Conservation (phyloP, 2,888 invertebrate genomes). For the Perdita meconis region DNA sequence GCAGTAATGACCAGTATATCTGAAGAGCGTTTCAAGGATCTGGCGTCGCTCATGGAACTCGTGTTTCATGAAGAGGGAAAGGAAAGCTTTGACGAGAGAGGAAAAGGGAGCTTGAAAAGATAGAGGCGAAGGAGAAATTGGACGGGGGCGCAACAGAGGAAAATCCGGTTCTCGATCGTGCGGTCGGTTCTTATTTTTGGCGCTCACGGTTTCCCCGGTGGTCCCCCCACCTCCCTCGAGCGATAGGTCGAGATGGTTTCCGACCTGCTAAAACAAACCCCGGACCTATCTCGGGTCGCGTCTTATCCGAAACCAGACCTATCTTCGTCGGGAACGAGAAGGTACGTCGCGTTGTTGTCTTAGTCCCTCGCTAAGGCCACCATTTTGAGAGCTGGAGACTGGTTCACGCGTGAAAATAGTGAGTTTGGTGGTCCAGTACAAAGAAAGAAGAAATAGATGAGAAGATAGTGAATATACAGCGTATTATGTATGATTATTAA, state of each 20-base stretch:
- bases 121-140: slow-evolving; percentile 35
- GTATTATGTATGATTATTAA: too few species aligned
- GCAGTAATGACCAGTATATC: slow-evolving; percentile 31
- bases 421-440: neutral
- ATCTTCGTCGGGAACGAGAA: slow-evolving; percentile 59
- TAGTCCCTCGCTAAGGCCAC: slow-evolving; percentile 65
- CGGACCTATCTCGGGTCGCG: slow-evolving; percentile 67
- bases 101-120: slow-evolving; percentile 1
- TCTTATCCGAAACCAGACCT: slow-evolving; percentile 57
- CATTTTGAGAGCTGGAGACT: slow-evolving; percentile 30
- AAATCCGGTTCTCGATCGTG: slow-evolving; percentile 50
- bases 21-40: slow-evolving; percentile 30
- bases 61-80: slow-evolving; percentile 11
- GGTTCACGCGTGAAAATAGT: slow-evolving; percentile 33
- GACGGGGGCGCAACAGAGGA: slow-evolving; percentile 38
- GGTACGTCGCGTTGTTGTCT: slow-evolving; percentile 69
- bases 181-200: slow-evolving; percentile 64
- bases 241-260: slow-evolving; percentile 65
- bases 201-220: slow-evolving; percentile 33
- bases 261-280: slow-evolving; percentile 78
- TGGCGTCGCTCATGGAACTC: slow-evolving; percentile 9
- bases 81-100: neutral
- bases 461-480: neutral
- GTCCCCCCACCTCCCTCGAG: slow-evolving; percentile 2
- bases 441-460: neutral